phyloP scores from a whole-genome alignment of 2,797 vertebrate species.

The Phyllotis vaccarum region DNA sequence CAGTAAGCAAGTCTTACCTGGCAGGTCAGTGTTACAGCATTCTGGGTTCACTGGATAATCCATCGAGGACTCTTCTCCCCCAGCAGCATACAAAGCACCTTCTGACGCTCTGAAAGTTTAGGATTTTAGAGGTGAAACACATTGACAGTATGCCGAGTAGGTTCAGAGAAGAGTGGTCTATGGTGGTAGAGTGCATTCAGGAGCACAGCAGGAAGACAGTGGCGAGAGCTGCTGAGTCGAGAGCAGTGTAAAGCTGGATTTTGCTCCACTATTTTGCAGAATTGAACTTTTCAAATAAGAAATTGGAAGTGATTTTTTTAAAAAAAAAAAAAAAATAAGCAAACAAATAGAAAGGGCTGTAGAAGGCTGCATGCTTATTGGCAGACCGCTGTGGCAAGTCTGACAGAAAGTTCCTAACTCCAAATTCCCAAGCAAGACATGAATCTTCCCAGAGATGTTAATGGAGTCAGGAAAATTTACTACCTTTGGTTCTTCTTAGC shows the following conservation, averaged over 20 bases:
- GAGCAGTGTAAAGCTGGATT: not conserved
- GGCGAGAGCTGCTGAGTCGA: not conserved
- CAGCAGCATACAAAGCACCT: not conserved
- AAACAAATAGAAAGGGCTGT: not conserved
- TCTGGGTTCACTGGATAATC: not conserved
- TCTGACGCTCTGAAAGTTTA: not conserved
- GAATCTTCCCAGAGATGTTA: not conserved
- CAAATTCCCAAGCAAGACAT: not conserved
- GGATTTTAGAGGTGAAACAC: not conserved
- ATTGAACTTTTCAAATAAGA: conserved; percentile 24
- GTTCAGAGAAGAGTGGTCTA: not conserved
- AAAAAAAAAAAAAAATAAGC: not conserved
- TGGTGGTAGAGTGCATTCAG: not conserved
- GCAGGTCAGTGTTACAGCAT: not conserved
- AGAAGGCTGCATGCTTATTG: not conserved
- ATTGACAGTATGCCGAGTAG: not conserved
- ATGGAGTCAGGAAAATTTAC: not conserved
- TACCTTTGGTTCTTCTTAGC: not conserved
- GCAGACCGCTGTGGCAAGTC: not conserved
- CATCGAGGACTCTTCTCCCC: not conserved
- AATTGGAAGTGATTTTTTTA: not conserved
- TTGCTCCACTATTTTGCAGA: not conserved
- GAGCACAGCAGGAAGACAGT: not conserved
- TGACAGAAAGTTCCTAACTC: not conserved
- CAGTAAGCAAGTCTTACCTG: not conserved